Base-by-base conservation (phyloP, 2,113 vertebrate genomes). In the Lophotis ruficrista region DNA sequence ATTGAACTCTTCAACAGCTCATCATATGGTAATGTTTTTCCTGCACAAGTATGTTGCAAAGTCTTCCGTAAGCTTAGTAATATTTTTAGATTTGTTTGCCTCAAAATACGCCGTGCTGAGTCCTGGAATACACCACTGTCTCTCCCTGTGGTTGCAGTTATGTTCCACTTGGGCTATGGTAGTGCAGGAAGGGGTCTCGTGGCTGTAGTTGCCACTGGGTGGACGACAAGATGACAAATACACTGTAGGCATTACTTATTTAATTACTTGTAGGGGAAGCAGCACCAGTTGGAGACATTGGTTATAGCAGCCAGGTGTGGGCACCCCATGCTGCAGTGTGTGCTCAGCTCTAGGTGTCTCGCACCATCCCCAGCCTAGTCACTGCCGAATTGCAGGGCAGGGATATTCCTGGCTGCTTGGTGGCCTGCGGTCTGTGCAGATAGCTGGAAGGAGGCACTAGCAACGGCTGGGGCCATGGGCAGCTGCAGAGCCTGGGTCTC, bases 1-100 rank as follows among this genome's bases (percentile, higher is more conserved):
- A 98, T 99, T 11, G 99, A 99, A 89, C 99, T 99, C 92, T 99
- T 99, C 98, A 99, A 99, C 93, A 98, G 99, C 54, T 99, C 99
- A 6, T 98, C 98, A 61, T 99, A 99, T 30, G 99, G 99, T 99
- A 99, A 98, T 94, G 65, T 69, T 81, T 61, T 69, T 65, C 21
- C 47, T 73, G 28, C 41, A 43, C 43, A 30, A 56, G 31, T 48
- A 72, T 84, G n/a, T 95, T 81, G 75, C 38, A 73, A 96, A 92
- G 18, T 76, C 57, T 93, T 95, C 58, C 50, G 30, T 87, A 94
- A 91, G 82, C 45, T 23, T 30, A 31, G 13, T 94, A 65, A n/a
- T 83, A 92, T 90, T 97, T 97, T 96, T 84, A 92, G 82, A 68
- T 81, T 54, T 45, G 15, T 83, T 80, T 79, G 28, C 66, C 56